Percentiles rank a stretch among this genome's conserved stretches.
phyloP scores from a whole-genome alignment of 2,888 invertebrate genomes.

The Resseliella maxima region DNA sequence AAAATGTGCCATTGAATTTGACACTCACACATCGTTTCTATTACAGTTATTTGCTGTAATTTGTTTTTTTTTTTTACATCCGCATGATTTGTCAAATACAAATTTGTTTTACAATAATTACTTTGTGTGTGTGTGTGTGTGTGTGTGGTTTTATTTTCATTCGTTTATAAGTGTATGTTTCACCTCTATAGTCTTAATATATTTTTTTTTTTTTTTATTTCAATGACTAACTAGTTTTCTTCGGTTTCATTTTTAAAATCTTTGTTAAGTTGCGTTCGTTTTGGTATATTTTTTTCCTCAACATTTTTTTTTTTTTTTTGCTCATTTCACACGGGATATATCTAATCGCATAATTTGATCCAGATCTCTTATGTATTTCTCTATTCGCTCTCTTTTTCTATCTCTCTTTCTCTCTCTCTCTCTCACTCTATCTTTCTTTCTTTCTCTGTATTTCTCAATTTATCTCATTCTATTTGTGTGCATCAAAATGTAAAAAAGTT shows the following conservation, averaged over 20 bases:
- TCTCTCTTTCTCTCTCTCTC: background rate
- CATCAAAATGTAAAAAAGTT: conserved; percentile 43
- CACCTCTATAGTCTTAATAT: background rate
- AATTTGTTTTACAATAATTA: conserved; percentile 28
- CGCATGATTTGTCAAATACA: background rate
- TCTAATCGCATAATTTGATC: background rate
- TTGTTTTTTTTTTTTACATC: background rate
- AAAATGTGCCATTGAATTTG: too few relatives aligned
- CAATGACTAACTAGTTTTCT: conserved; percentile 21
- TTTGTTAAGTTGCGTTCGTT: conserved; percentile 13
- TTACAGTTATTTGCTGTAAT: background rate
- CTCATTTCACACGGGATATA: background rate
- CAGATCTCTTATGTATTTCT: background rate
- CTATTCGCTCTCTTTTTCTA: background rate
- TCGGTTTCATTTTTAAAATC: conserved; percentile 45
- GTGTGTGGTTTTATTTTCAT: background rate
- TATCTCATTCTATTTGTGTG: background rate
- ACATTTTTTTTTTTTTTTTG: background rate
- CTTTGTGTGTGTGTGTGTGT: too few relatives aligned
- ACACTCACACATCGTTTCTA: conserved; percentile 7
- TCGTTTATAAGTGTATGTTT: conserved; percentile 2
- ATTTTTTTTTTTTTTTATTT: conserved; percentile 4
- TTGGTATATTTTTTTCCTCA: background rate
- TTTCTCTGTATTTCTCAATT: background rate
- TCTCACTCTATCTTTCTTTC: too few relatives aligned